Conservation (phyloP, 2,113 vertebrate species). For the Eulacestoma nigropectus region DNA sequence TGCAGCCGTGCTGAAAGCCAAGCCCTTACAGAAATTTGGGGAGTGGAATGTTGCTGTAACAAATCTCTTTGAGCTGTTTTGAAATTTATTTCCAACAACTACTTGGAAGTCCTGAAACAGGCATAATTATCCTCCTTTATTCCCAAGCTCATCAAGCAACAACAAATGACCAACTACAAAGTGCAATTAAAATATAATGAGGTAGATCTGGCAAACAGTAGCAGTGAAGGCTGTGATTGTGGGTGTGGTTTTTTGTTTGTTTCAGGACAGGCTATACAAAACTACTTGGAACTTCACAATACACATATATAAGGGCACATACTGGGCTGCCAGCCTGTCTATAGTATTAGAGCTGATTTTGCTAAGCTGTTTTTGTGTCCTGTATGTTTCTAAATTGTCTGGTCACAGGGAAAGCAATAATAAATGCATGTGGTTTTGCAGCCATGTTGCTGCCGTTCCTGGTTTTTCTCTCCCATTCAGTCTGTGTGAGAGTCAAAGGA, state of each 20-base stretch:
- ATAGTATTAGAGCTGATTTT: rapidly evolving
- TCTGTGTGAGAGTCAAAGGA: neutral
- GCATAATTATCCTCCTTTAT: neutral
- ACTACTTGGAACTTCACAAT: neutral
- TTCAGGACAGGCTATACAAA: neutral
- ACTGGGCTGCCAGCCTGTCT: neutral
- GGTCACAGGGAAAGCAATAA: neutral
- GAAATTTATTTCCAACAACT: neutral
- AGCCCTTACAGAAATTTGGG: neutral
- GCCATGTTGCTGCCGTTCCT: rapidly evolving
- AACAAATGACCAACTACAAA: neutral
- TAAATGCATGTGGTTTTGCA: neutral
- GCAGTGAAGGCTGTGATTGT: neutral
- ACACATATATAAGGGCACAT: no score
- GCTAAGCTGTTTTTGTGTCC: neutral
- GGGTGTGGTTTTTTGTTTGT: neutral
- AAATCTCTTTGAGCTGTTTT: neutral
- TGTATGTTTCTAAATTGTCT: neutral
- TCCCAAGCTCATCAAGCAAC: neutral
- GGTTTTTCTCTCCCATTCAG: neutral
- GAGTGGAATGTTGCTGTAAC: neutral
- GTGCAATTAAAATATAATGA: neutral
- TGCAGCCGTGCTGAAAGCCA: neutral
- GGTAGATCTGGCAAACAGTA: neutral
- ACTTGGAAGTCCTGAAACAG: neutral